These are phyloP conservation scores for Callopanchax toddi DNA, from an alignment of 2,113 vertebrate genomes.

Conservation along the genomic window DNA sequence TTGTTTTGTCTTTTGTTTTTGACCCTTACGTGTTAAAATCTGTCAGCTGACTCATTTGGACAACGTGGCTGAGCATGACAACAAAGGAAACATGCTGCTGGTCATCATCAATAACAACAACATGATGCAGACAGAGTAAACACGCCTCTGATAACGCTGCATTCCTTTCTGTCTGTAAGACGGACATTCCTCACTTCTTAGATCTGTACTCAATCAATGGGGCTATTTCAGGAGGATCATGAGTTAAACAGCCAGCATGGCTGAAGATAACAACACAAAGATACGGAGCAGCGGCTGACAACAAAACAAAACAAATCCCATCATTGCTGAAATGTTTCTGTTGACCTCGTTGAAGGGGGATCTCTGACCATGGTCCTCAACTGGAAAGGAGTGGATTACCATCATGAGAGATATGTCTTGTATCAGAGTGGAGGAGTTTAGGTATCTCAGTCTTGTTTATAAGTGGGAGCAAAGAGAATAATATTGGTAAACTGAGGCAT, in stretches of 20 bases:
- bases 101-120: slow-evolving; percentile 1
- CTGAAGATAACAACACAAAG: not conserved
- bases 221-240: slow-evolving; percentile 7
- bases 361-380: no score
- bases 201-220: slow-evolving; percentile 15
- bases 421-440: no score
- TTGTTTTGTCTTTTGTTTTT: not conserved
- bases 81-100: not conserved
- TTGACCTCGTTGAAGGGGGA: no score
- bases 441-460: no score
- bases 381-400: no score
- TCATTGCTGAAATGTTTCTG: no score
- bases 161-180: slow-evolving; percentile 13
- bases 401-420: no score
- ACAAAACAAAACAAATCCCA: not conserved
- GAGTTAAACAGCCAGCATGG: not conserved
- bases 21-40: not conserved
- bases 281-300: not conserved
- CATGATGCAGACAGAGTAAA: slow-evolving; percentile 33
- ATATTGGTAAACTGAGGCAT: no score
- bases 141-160: slow-evolving; percentile 26
- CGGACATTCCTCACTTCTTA: slow-evolving; percentile 19
- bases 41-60: slow-evolving; percentile 7
- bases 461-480: no score
- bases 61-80: slow-evolving; percentile 18